Evolutionary conservation across 92 coral and sea anemone genomes (phyloP), one percentile per base, ranked within the genome.

Genomic region (Actinernus sp.): DNA sequence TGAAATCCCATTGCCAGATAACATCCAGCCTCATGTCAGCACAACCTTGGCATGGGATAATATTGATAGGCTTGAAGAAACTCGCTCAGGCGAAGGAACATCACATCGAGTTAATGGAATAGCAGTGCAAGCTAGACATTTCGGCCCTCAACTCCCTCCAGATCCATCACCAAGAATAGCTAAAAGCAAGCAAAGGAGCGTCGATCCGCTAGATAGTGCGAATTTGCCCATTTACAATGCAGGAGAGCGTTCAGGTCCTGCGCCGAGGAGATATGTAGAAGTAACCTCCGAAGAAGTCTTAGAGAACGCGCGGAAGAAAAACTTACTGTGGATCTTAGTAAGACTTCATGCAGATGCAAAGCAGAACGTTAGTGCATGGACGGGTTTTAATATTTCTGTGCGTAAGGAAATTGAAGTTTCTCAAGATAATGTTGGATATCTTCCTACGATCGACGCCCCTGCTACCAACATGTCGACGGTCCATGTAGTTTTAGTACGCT

Each of bases 391-490:
- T 47, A 76, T 79, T 26, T 71, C 44, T 28, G 64, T 71, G 34
- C 80, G 73, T 12, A 38, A 52, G 19, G 53, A 69, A 9, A 23
- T 61, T 10, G 71, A 67, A 7, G 66, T 33, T 8, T 5, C 56
- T 31, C 40, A 68, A 51, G 86, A 77, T 58, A 87, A 53, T 40
- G 32, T 87, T 31, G 81, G 81, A 3, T 87, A 80, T 29, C 84
- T 80, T 9, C 85, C 93, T 18, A 72, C 82, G 1, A 70, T 82
- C 28, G 49, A 79, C 26, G 79, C 87, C 32, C 85, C 87, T 26
- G 87, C 87, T 18, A 86, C 87, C 0, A 61, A 86, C 65, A 73
- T 86, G 79, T 71, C 80, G 44, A 86, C 92, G 32, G 83, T 85
- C 41, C 28, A 87, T 16, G 58, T 73, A 17, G 70, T 87, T 38